A percentile compares a stretch with the other conserved stretches of the same genome.
Conservation (phyloP, 2,888 invertebrate genomes). For the Stegana nigrithorax region DNA sequence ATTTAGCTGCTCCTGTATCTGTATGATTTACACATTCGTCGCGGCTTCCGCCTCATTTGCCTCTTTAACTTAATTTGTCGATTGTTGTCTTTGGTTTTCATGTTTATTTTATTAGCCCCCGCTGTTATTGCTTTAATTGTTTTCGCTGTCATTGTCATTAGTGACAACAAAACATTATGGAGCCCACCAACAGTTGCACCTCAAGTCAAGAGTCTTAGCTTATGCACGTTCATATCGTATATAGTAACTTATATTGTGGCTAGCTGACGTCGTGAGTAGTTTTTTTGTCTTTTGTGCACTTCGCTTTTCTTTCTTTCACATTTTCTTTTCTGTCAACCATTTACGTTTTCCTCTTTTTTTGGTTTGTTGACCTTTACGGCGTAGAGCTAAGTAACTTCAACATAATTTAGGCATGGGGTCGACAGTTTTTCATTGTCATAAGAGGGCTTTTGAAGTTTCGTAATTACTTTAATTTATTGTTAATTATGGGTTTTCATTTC, state of each 20-base stretch:
- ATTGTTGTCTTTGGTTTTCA: conserved; percentile 9
- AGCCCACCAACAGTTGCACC: conserved; percentile 27
- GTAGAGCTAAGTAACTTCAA: too few species aligned
- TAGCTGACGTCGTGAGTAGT: not conserved
- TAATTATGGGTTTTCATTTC: too few species aligned
- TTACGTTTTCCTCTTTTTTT: too few species aligned
- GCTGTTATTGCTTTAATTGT: conserved; percentile 11
- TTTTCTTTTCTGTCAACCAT: too few species aligned
- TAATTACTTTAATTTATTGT: too few species aligned
- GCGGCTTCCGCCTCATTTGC: not conserved
- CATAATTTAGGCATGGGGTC: too few species aligned
- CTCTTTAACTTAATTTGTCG: conserved; percentile 15
- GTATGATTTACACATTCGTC: conserved; percentile 13
- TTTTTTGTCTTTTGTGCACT: not conserved
- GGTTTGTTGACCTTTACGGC: too few species aligned
- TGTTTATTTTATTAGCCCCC: too few species aligned
- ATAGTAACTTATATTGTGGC: not conserved
- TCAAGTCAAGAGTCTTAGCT: conserved; percentile 11
- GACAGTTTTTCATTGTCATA: too few species aligned
- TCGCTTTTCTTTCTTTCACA: conserved; percentile 16
- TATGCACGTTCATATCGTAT: not conserved
- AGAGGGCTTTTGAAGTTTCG: too few species aligned
- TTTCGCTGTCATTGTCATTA: conserved; percentile 27
- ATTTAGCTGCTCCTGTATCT: conserved; percentile 15
- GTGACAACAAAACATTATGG: conserved; percentile 31